A percentile compares a stretch with the other conserved stretches of the same genome.
Evolutionary conservation across 2,888 invertebrate species (phyloP).

Genomic region (Scaptomyza parva): DNA sequence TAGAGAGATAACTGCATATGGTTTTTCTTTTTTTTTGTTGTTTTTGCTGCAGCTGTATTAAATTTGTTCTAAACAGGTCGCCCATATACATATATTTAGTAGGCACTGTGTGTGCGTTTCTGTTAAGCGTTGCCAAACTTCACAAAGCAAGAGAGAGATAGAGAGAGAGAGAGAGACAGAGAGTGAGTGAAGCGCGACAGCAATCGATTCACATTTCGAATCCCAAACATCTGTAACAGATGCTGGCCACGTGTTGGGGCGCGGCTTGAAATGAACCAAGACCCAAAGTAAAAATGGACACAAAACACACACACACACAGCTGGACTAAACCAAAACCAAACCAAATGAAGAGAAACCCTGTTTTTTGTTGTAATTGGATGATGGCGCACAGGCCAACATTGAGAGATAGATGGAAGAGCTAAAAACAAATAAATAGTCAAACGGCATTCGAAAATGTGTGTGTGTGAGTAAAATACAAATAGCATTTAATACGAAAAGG

Average conservation of each 20-base stretch:
- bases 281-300: slow-evolving; percentile 17
- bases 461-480: slow-evolving; percentile 78
- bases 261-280: slow-evolving; percentile 31
- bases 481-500: slow-evolving; percentile 80
- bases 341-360: slow-evolving; percentile 11
- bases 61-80: slow-evolving; percentile 69
- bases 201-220: slow-evolving; percentile 53
- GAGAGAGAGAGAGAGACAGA: not conserved
- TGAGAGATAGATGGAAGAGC: slow-evolving; percentile 31
- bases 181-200: not conserved
- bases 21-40: no score
- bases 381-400: slow-evolving; percentile 41
- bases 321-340: slow-evolving; percentile 13
- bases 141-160: slow-evolving; percentile 18
- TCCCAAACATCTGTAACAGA: slow-evolving; percentile 67
- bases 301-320: slow-evolving; percentile 2
- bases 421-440: slow-evolving; percentile 79
- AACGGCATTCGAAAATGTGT: slow-evolving; percentile 52
- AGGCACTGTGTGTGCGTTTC: slow-evolving; percentile 25
- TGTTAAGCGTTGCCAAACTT: slow-evolving; percentile 71
- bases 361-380: slow-evolving; percentile 67
- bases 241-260: slow-evolving; percentile 76
- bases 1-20: slow-evolving; percentile 16
- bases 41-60: slow-evolving; percentile 50
- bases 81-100: slow-evolving; percentile 46